Base-by-base conservation (phyloP, 2,113 vertebrate species). In the Heloderma charlesbogerti region DNA sequence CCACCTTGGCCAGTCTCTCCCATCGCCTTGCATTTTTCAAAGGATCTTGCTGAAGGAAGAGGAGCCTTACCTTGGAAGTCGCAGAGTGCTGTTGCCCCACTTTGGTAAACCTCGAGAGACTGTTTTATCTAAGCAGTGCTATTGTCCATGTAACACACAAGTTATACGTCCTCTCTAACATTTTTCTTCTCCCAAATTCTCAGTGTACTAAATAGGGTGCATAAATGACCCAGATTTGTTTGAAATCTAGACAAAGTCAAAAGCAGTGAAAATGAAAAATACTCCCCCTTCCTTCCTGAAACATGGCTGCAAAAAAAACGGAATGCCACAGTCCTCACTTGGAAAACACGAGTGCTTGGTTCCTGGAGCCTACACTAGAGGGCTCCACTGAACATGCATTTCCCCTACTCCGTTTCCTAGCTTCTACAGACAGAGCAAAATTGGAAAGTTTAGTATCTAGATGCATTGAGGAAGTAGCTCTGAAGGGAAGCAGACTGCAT, bases 371-470 rank as follows among this genome's bases (percentile, higher is more conserved):
- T 20, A 92, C 93, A 75, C 93, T 92, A 95, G 93, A 81, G 83
- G 95, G 94, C 93, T 94, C 93, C 93, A 89, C 92, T 82, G 51
- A 90, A 71, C 90, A 84, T 92, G 1, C 10, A 63, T 84, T 91
- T 83, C 45, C 67, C 88, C 45, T 5, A 10, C 25, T 78, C 57
- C 0, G 84, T 85, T 86, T 75, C 83, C 71, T 54, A 0, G 4
- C 67, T 25, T 48, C 66, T n/a, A 63, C n/a, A 43, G 2, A 34
- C 40, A 43, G 22, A 69, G 51, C 66, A 90, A 67, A n/a, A 54
- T 43, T 78, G 25, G 57, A 69, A 67, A 57, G 27, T 60, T 88
- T 57, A 45, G 77, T 54, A 69, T 25, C 37, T 71, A 85, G 48
- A 54, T 20, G 51, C 22, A 37, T 71, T 74, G 16, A 88, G 69